Conservation (phyloP, 2,888 invertebrate genomes). For the Rhamnusium bicolor region DNA sequence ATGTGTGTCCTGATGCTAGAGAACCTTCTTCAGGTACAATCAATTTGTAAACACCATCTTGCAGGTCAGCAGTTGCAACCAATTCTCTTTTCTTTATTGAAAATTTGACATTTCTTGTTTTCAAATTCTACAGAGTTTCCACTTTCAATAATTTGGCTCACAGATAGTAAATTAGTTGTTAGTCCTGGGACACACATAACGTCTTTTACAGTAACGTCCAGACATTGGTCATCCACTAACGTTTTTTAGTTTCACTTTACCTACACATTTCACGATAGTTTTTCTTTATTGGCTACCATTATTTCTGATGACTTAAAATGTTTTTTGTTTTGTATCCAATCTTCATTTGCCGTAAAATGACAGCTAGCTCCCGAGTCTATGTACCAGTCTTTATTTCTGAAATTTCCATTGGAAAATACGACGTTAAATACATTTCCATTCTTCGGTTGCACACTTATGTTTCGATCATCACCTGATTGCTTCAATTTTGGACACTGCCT, state of each 20-base stretch:
- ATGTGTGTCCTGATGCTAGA: constrained; percentile 1
- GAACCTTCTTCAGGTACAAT: not conserved
- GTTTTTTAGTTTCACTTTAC: constrained; percentile 1
- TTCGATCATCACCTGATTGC: not conserved
- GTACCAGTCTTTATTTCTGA: not conserved
- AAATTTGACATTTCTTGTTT: not conserved
- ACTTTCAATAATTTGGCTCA: not conserved
- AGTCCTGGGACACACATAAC: constrained; percentile 10
- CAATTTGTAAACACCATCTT: no score
- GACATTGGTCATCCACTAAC: not conserved
- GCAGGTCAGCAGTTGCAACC: no score
- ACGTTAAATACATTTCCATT: not conserved
- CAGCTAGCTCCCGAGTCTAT: not conserved
- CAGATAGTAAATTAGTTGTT: constrained; percentile 1
- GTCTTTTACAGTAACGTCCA: not conserved
- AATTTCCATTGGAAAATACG: no score
- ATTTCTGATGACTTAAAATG: not conserved
- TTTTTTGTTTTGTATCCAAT: not conserved
- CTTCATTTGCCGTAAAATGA: not conserved
- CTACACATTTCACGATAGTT: not conserved
- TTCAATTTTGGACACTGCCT: not conserved
- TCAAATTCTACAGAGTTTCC: not conserved
- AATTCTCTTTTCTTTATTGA: no score
- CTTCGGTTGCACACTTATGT: not conserved
- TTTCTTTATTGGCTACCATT: constrained; percentile 4